A percentile compares a stretch with the other conserved stretches of the same genome.
phyloP scores from a whole-genome alignment of 2,113 vertebrate genomes.

The Oncorhynchus mykiss region DNA sequence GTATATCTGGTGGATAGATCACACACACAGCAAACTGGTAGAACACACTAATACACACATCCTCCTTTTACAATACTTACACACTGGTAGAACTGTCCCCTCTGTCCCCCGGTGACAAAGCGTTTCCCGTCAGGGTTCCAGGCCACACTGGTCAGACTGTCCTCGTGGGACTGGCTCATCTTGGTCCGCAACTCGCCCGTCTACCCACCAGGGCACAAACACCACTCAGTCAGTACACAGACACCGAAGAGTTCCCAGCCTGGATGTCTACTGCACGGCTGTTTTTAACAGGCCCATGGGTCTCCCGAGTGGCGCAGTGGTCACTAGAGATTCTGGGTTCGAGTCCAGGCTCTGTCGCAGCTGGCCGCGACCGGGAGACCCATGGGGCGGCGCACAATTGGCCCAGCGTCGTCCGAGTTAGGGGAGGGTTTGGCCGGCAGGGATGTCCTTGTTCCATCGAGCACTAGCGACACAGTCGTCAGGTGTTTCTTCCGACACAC shows the following conservation, averaged over 20 bases:
- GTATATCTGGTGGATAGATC: neutral
- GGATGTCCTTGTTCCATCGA: no score
- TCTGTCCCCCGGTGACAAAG: conserved; percentile 95
- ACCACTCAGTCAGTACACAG: neutral
- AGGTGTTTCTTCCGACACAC: no score
- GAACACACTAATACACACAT: neutral
- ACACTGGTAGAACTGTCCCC: conserved; percentile 99
- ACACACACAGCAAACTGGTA: neutral
- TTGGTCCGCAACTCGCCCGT: conserved; percentile 98
- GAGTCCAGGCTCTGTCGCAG: no score
- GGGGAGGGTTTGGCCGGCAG: no score
- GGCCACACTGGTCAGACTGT: conserved; percentile 97
- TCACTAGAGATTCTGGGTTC: no score
- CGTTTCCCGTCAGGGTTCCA: conserved; percentile 99
- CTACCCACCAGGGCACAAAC: conserved; percentile 65
- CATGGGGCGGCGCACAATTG: no score
- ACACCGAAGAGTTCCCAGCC: neutral
- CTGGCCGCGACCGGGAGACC: no score
- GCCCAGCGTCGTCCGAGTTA: no score
- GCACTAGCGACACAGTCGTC: no score
- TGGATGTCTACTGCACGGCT: neutral
- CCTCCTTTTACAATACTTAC: conserved; percentile 74
- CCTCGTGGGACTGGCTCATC: conserved; percentile 99
- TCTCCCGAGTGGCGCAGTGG: no score
- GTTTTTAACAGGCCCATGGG: no score